Percentiles rank a stretch among this genome's conserved stretches.
These are phyloP conservation scores for Atethmia centrago DNA, from an alignment of 2,888 invertebrate species.

Conservation along the genomic window DNA sequence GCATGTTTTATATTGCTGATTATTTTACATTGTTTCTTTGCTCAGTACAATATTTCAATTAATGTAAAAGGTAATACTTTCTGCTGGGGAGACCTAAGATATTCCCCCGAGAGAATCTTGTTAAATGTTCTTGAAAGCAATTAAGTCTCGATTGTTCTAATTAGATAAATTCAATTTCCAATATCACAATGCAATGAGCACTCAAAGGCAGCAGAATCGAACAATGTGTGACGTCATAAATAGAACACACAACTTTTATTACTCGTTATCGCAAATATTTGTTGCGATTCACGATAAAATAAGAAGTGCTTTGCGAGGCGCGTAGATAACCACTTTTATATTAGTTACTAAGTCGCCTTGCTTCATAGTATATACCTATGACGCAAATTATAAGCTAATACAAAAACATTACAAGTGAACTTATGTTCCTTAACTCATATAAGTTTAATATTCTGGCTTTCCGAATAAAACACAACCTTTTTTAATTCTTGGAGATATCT, in stretches of 20 bases:
- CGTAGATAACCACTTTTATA: slow-evolving; percentile 75
- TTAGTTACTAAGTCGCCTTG: slow-evolving; percentile 71
- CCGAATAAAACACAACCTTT: slow-evolving; percentile 37
- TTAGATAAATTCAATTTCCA: slow-evolving; percentile 34
- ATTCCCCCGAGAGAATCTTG: not conserved
- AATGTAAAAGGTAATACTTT: slow-evolving; percentile 5
- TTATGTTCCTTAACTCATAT: slow-evolving; percentile 25
- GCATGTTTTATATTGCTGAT: slow-evolving; percentile 29
- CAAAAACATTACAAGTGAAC: slow-evolving; percentile 25
- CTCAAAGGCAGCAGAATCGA: slow-evolving; percentile 46
- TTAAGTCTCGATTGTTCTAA: slow-evolving; percentile 32
- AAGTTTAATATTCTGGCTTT: slow-evolving; percentile 23
- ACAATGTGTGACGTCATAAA: slow-evolving; percentile 75
- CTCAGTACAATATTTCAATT: slow-evolving; percentile 8
- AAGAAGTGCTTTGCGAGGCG: slow-evolving; percentile 78
- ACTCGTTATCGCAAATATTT: slow-evolving; percentile 82
- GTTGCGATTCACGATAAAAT: slow-evolving; percentile 83
- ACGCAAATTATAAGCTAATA: slow-evolving; percentile 22
- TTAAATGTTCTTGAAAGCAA: slow-evolving; percentile 23
- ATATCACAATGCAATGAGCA: slow-evolving; percentile 34
- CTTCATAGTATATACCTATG: slow-evolving; percentile 25
- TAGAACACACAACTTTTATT: slow-evolving; percentile 79
- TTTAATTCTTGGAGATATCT: slow-evolving; percentile 50
- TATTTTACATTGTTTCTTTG: slow-evolving; percentile 23
- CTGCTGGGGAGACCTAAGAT: not conserved